Evolutionary conservation across 2,797 vertebrate genomes (phyloP), one percentile per base, ranked within the genome.

Genomic region (Gadopsis marmoratus): DNA sequence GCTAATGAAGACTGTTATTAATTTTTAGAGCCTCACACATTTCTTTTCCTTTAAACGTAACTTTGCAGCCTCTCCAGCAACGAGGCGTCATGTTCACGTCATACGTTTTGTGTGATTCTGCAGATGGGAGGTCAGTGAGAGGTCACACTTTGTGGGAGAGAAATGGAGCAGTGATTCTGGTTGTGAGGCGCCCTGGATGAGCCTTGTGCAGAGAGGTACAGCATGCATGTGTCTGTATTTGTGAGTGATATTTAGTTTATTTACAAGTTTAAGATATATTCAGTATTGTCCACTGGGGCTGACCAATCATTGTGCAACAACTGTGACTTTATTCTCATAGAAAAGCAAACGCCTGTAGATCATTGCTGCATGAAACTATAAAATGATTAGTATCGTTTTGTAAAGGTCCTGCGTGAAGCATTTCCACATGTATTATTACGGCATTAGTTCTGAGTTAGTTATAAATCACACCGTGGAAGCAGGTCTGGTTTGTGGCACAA

Each of bases 191-290:
- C 75, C 96, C 96, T 23, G 96, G 97, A 91, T 97, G 97, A 86
- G 96, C 96, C 86, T 91, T 97, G 87, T 97, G 96, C 88, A 95
- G 96, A 93, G 96, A 96, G 96, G 96, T 97, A 90, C n/a, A 21
- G 54, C 19, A 0, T 45, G 16, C 16, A 19, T 5, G 7, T 23
- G 19, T 35, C 29, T 54, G 4, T n/a, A 31, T 64, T 3, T 21
- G 31, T 35, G 17, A 48, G 48, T 6, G 39, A 41, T 60, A 23
- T 41, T 31, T 31, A 3, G 3, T 7, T 11, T 9, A 41, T 3
- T 41, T 14, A 21, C 4, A 37, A 14, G 33, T 43, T 62, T 8
- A 10, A 14, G 17, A n/a, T 35, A 31, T 48, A 11, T 51, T 66
- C 8, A 67, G 13, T 19, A 26, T 10, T 9, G 7, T 11, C n/a